phyloP scores from a whole-genome alignment of 2,888 invertebrate genomes.

The Iselma pallidipennis region DNA sequence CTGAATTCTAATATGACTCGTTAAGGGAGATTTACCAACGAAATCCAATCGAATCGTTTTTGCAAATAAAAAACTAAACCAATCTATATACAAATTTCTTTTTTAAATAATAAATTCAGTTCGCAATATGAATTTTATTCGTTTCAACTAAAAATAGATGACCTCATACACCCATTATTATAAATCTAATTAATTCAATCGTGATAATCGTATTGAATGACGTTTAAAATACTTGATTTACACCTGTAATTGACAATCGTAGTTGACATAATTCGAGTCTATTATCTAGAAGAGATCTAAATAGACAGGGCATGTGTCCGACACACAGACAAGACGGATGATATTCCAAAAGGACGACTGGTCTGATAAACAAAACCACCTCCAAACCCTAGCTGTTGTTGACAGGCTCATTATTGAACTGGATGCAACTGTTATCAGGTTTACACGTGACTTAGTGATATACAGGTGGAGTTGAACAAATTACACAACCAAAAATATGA shows the following conservation, averaged over 20 bases:
- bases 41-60: neutral
- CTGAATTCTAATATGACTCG: constrained; percentile 4
- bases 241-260: constrained; percentile 40
- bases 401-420: constrained; percentile 48
- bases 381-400: constrained; percentile 40
- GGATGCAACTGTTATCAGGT: constrained; percentile 44
- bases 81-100: neutral
- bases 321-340: constrained; percentile 35
- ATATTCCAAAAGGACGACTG: constrained; percentile 29
- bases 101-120: too few species aligned
- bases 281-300: constrained; percentile 32
- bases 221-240: constrained; percentile 16
- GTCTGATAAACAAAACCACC: constrained; percentile 31
- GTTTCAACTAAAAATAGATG: neutral
- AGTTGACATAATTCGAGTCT: constrained; percentile 34
- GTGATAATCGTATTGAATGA: constrained; percentile 13
- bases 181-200: neutral
- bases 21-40: constrained; percentile 4
- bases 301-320: constrained; percentile 39
- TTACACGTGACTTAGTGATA: constrained; percentile 40
- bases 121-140: too few species aligned
- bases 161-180: neutral
- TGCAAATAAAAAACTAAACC: too few species aligned
- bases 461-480: constrained; percentile 12
- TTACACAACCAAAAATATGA: neutral